Percentiles rank a stretch among this genome's conserved stretches.
phyloP scores from a whole-genome alignment of 2,797 vertebrate genomes.

The Enteromius afrohamiltoni region DNA sequence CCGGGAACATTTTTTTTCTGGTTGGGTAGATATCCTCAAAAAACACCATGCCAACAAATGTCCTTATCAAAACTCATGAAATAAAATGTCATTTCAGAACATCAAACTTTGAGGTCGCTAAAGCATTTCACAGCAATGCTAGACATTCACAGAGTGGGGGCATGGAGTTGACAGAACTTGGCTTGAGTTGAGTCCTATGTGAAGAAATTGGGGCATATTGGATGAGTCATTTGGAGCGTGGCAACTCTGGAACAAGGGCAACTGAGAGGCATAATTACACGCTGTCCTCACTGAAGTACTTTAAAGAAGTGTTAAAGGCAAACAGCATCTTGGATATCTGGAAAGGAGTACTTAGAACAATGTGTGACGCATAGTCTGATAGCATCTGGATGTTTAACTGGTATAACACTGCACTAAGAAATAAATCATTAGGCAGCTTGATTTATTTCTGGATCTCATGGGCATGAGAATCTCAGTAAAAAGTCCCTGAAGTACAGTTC shows the following conservation, averaged over 20 bases:
- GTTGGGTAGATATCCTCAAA: constrained; percentile 15
- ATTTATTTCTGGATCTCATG: constrained; percentile 19
- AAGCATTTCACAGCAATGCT: constrained; percentile 7
- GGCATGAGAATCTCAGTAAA: constrained; percentile 11
- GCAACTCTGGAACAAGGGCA: constrained; percentile 31
- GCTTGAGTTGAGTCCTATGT: constrained; percentile 20
- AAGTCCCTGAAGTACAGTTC: background rate
- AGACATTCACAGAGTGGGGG: background rate
- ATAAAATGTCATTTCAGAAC: background rate
- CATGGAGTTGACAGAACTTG: constrained; percentile 23
- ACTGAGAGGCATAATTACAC: constrained; percentile 6
- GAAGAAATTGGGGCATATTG: constrained; percentile 26
- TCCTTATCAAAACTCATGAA: background rate
- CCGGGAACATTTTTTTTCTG: background rate
- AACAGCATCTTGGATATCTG: constrained; percentile 6
- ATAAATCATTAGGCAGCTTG: constrained; percentile 7
- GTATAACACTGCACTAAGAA: constrained; percentile 3
- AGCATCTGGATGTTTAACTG: background rate
- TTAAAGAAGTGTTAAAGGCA: constrained; percentile 13
- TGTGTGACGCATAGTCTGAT: background rate
- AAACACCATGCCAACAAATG: background rate
- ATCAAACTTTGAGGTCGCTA: background rate
- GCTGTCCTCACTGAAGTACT: constrained; percentile 2
- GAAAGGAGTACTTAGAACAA: constrained; percentile 7
- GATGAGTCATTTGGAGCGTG: constrained; percentile 37